Base-by-base conservation (phyloP, 2,113 vertebrate species). In the Tupaia tana region DNA sequence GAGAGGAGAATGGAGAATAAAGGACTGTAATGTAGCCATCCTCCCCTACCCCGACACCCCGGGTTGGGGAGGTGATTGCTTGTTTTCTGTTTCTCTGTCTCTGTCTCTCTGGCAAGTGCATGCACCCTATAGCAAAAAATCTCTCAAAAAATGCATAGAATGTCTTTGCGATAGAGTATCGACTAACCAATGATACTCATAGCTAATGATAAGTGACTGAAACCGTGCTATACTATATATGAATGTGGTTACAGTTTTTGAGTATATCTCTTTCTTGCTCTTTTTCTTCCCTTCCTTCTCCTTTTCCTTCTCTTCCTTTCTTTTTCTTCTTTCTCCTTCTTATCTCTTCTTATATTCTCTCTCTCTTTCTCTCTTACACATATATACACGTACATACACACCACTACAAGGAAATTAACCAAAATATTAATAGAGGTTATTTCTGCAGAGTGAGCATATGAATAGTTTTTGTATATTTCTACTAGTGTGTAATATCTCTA, bases 171-270 rank as follows among this genome's bases (percentile, higher is more conserved):
- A 20, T 16, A 6, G 10, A 4, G 4, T 14, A 4, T 61, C 43
- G 66, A 29, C 14, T 52, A 58, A 64, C 10, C 29, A 56, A 1
- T 3, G 31, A 73, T 1, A 2, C 20, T 56, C 31, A 10, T 1
- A 79, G 52, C 14, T 58, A 25, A 4, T 0, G n/a, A 12, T 24
- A 7, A 34, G 12, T 25, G 31, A 85, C 19, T 43, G 34, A 59
- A 64, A 22, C 1, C 9, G 4, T 2, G 4, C 4, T 1, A 43
- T 29, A 6, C n/a, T 52, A 0, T 6, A 9, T 3, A 25, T 64
- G 73, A 43, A 86, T 19, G 19, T 29, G 24, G 69, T 10, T 11
- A 15, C 20, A 29, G 71, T 24, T 83, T 78, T 87, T 24, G 79
- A 63, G 54, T n/a, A 0, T 19, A 2, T 71, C 22, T 22, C 11